A percentile compares a stretch with the other conserved stretches of the same genome.
phyloP scores from a whole-genome alignment of 2,113 vertebrate species.

The Numida meleagris region DNA sequence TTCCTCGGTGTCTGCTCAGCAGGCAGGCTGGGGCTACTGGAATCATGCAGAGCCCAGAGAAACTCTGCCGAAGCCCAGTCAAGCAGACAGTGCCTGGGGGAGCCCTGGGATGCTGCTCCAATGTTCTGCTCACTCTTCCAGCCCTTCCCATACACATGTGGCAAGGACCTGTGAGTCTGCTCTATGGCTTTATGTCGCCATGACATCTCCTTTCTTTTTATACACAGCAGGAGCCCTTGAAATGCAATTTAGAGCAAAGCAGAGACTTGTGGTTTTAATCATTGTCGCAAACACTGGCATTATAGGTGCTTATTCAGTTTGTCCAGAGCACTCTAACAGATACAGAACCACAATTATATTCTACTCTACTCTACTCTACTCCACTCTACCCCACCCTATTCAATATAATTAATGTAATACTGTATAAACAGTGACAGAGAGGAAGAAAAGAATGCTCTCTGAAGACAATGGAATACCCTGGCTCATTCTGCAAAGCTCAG shows the following conservation, averaged over 20 bases:
- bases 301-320: neutral
- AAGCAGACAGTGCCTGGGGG: neutral
- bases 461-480: neutral
- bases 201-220: neutral
- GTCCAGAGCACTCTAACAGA: neutral
- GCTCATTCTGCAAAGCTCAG: neutral
- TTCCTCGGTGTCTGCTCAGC: neutral
- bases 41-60: neutral
- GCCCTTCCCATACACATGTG: neutral
- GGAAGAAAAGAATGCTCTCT: neutral
- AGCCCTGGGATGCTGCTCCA: neutral
- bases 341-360: neutral
- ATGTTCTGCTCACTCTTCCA: neutral
- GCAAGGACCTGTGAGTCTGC: neutral
- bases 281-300: neutral
- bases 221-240: neutral
- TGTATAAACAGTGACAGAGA: neutral
- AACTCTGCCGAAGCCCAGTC: neutral
- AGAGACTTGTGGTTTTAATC: neutral
- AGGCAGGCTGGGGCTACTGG: neutral
- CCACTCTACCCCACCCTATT: neutral
- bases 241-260: constrained; percentile 2
- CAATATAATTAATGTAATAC: neutral
- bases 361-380: neutral
- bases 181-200: neutral